Conservation (phyloP, 2,113 vertebrate genomes). For the Petrocephalus zakoni region DNA sequence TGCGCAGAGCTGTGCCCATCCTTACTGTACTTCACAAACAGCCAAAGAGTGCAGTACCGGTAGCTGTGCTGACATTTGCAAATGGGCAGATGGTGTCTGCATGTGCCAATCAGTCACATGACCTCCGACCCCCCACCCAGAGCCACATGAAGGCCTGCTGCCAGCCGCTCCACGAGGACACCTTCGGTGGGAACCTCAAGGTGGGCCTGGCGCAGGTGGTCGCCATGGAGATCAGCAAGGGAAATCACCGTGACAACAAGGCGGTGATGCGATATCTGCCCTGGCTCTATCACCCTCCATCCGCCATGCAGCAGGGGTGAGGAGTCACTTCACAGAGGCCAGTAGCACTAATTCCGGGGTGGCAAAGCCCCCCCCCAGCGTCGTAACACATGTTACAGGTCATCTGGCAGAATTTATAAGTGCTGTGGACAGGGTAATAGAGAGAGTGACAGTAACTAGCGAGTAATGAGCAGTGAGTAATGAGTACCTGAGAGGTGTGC, state of each 20-base stretch:
- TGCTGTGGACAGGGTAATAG: neutral
- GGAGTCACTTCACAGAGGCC: slow-evolving; percentile 11
- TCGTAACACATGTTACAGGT: neutral
- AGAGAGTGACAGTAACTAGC: neutral
- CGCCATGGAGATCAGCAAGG: slow-evolving; percentile 95
- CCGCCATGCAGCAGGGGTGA: slow-evolving; percentile 98
- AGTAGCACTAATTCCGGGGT: neutral
- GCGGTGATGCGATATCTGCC: slow-evolving; percentile 90
- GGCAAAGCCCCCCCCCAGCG: neutral
- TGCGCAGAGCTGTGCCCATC: neutral
- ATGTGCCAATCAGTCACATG: neutral
- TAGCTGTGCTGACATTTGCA: neutral
- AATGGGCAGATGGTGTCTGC: neutral
- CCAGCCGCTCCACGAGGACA: slow-evolving; percentile 94
- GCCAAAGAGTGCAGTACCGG: neutral
- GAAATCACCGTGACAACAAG: slow-evolving; percentile 97
- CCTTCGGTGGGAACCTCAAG: slow-evolving; percentile 96
- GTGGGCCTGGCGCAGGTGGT: slow-evolving; percentile 92
- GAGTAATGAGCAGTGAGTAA: neutral
- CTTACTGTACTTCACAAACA: neutral
- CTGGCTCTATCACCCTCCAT: slow-evolving; percentile 96
- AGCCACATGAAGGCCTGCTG: slow-evolving; percentile 98
- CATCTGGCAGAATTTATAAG: neutral
- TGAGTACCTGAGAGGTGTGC: neutral
- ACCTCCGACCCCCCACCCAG: slow-evolving; percentile 46